Percentiles rank a stretch among this genome's conserved stretches.
Conservation (phyloP, 2,797 vertebrate species). For the Pseudocheirus occidentalis region DNA sequence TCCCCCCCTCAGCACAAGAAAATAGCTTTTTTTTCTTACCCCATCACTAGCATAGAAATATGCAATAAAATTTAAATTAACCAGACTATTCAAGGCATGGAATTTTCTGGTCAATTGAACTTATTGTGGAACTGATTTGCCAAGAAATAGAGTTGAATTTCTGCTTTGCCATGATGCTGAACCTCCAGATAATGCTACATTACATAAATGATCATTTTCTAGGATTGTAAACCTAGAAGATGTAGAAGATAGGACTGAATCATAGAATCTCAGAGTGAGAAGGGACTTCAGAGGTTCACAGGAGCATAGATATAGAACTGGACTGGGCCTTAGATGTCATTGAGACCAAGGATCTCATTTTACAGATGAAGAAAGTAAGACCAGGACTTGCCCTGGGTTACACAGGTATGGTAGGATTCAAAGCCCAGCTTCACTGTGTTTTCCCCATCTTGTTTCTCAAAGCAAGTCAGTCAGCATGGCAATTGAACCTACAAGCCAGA, state of each 20-base stretch:
- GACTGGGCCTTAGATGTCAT: background rate
- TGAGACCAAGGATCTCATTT: background rate
- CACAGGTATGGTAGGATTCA: background rate
- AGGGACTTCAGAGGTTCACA: background rate
- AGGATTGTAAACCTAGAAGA: background rate
- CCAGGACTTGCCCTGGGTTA: background rate
- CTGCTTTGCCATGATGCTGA: too few relatives aligned
- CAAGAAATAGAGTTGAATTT: background rate
- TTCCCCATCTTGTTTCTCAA: background rate
- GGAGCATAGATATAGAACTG: background rate
- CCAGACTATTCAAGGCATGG: background rate
- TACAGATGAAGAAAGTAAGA: background rate
- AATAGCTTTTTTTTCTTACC: background rate
- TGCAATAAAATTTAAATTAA: background rate
- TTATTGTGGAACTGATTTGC: background rate
- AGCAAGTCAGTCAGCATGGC: background rate
- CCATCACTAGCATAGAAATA: background rate
- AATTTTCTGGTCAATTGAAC: background rate
- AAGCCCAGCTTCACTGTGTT: background rate
- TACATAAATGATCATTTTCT: background rate
- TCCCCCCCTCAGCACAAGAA: background rate
- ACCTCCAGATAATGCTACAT: background rate
- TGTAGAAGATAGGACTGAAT: background rate
- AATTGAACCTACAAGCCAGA: background rate
- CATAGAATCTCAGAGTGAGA: background rate